Percentiles rank a stretch among this genome's conserved stretches.
These are phyloP conservation scores for Ophiothrix spiculata DNA, from an alignment of 35 echinoderm and acorn worm species.

Conservation along the genomic window DNA sequence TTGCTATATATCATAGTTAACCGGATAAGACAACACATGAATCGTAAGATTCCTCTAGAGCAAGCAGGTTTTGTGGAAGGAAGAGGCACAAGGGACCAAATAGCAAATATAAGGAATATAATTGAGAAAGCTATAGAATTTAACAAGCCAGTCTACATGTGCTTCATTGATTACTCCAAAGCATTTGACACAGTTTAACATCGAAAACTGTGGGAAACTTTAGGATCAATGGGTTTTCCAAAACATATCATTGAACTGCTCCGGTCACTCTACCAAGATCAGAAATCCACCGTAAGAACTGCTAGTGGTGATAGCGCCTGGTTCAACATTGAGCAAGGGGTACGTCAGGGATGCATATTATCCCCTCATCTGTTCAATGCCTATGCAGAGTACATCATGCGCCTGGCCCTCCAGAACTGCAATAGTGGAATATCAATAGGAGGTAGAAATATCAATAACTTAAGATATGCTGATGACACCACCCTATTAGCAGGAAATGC, in stretches of 20 bases:
- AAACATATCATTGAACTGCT: constrained; percentile 27
- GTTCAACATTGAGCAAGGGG: too few relatives aligned
- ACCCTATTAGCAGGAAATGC: too few relatives aligned
- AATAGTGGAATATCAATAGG: too few relatives aligned
- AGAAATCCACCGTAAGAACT: constrained; percentile 13
- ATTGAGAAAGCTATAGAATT: constrained; percentile 44
- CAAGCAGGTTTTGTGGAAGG: constrained; percentile 46
- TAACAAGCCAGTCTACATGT: constrained; percentile 18
- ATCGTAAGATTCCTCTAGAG: constrained; percentile 32
- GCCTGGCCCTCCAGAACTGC: too few relatives aligned
- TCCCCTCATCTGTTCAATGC: too few relatives aligned
- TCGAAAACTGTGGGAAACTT: constrained; percentile 23
- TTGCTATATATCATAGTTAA: constrained; percentile 31
- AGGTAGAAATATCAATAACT: too few relatives aligned
- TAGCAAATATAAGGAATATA: constrained; percentile 45
- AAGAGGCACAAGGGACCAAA: constrained; percentile 55
- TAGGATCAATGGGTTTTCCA: constrained; percentile 28
- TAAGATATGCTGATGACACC: too few relatives aligned
- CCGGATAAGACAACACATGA: neutral
- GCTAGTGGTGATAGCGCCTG: neutral
- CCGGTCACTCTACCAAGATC: constrained; percentile 17
- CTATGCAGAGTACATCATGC: too few relatives aligned
- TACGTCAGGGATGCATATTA: too few relatives aligned
- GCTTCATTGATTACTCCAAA: constrained; percentile 55
- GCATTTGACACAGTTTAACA: constrained; percentile 39